Conservation (phyloP, 1,140 invertebrate genomes). For the Agrypnia vestita region DNA sequence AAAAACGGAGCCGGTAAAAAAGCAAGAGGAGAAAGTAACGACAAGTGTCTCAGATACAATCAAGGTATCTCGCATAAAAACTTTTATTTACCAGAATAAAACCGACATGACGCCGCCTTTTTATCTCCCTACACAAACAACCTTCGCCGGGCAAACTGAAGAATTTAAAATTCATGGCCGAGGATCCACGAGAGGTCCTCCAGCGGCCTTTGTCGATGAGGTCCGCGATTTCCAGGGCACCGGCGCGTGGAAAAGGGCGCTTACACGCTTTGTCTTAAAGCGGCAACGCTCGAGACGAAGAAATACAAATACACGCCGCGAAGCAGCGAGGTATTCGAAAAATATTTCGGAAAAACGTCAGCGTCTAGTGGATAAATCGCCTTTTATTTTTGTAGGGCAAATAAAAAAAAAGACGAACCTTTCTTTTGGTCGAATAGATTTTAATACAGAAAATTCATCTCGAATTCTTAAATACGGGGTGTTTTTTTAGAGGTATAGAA, state of each 20-base stretch:
- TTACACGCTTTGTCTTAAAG: conserved; percentile 27
- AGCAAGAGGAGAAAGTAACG: neutral
- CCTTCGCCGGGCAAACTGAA: conserved; percentile 39
- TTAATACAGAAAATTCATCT: neutral
- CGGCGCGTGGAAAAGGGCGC: conserved; percentile 29
- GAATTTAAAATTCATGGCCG: conserved; percentile 53
- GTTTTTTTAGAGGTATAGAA: too few relatives aligned
- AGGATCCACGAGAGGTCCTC: conserved; percentile 24
- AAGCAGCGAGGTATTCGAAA: too few relatives aligned
- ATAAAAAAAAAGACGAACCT: too few relatives aligned
- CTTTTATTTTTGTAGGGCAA: too few relatives aligned
- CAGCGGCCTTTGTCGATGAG: conserved; percentile 31
- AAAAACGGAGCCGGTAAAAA: neutral
- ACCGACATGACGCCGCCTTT: conserved; percentile 10
- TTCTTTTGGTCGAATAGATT: neutral
- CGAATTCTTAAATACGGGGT: too few relatives aligned
- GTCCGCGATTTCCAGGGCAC: conserved; percentile 32
- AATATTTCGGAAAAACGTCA: too few relatives aligned
- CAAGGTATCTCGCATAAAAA: conserved; percentile 46
- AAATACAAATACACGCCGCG: too few relatives aligned
- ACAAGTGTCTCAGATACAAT: conserved; percentile 33
- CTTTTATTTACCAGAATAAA: conserved; percentile 43
- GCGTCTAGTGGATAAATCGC: too few relatives aligned
- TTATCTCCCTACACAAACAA: conserved; percentile 3
- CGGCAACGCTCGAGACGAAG: neutral